Evolutionary conservation across 2,888 invertebrate genomes (phyloP), one percentile per base, ranked within the genome.

Genomic region (Euspilapteryx auroguttella): DNA sequence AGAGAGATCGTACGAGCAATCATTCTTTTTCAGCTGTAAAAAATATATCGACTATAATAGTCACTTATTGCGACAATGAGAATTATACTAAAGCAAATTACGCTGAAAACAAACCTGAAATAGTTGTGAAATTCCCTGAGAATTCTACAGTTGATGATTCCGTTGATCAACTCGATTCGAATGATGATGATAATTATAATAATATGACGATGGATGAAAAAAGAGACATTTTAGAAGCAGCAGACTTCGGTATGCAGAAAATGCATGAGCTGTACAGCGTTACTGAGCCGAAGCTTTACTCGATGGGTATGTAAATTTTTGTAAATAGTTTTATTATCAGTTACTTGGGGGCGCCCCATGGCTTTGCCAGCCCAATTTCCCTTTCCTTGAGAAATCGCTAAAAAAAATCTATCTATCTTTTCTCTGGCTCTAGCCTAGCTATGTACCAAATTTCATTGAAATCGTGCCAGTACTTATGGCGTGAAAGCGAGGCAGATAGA

Each of bases 241-340:
- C 82, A 3, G 78, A 82, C 39, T 81, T 80, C 41, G 87, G 87
- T 2, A 65, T 87, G 45, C 69, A 79, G 38, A 80, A 80, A 35
- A 83, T 86, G 80, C 79, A 81, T 37, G 79, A 86, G 32, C 53
- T 87, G 12, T 81, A 82, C 40, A 68, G 77, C 17, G 71, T 82
- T 29, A 75, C 82, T 42, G 87, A 88, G 44, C 86, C 86, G 1
- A 75, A 79, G 37, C 64, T 86, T 11, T 86, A 84, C 54, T 78
- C 80, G 22, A 80, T 83, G 80, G 87, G 87, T 86, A 46, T 75
- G 77, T 45, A 9, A 12, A 14, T 3, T 20, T 12, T 29, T 23
- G 3, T 14, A 10, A 21, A 12, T 11, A 27, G 7, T 14, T 21
- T 24, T 12, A 23, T 17, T 11, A 24, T 12, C 7, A 12, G 12